phyloP scores from a whole-genome alignment of 2,888 invertebrate species.

The Pristionchus japonicus region DNA sequence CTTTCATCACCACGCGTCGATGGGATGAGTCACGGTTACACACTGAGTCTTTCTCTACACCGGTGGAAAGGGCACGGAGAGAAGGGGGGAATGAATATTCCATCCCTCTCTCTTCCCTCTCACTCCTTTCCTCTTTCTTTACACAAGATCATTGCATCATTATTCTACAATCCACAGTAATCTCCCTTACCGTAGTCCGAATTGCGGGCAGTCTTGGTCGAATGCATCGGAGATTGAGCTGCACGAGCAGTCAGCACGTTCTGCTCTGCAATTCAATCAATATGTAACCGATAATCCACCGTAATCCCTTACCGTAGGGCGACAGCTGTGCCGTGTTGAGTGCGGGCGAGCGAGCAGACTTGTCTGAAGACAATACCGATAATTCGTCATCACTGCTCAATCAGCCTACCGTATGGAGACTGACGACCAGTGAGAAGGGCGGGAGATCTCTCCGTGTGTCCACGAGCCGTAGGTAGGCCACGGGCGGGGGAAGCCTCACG shows the following conservation, averaged over 20 bases:
- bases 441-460: not conserved
- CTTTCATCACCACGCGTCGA: no score
- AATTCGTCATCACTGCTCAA: not conserved
- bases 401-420: not conserved
- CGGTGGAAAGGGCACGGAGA: no score
- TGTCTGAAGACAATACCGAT: not conserved
- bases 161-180: not conserved
- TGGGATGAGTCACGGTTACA: no score
- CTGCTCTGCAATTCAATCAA: not conserved
- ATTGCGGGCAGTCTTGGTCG: not conserved
- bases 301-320: constrained; percentile 1
- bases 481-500: not conserved
- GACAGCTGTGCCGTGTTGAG: not conserved
- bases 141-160: not conserved
- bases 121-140: no score
- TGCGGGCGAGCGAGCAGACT: constrained; percentile 20
- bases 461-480: not conserved
- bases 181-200: not conserved
- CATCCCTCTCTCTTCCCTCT: no score
- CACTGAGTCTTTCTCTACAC: no score
- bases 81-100: no score
- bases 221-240: not conserved
- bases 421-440: not conserved
- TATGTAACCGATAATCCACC: not conserved
- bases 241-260: not conserved